Evolutionary conservation across 2,888 invertebrate species (phyloP), one percentile per base, ranked within the genome.

Genomic region (Zygothrica quintamaculata): DNA sequence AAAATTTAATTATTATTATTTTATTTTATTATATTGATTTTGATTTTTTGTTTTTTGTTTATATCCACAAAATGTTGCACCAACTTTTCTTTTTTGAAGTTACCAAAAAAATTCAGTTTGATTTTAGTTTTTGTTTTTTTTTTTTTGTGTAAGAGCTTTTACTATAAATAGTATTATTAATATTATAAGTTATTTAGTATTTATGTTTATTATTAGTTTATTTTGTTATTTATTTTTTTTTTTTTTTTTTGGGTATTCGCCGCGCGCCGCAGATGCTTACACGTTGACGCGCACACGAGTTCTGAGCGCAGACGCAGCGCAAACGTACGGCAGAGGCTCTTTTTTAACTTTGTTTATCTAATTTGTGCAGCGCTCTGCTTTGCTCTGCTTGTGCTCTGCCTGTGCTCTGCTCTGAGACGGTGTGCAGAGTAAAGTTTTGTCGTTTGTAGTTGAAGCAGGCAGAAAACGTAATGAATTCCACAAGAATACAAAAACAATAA

Each of bases 221-320:
- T n/a, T n/a, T n/a, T n/a, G n/a, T n/a, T n/a, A n/a, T n/a, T n/a
- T n/a, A n/a, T n/a, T n/a, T n/a, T n/a, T n/a, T n/a, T n/a, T n/a
- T n/a, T n/a, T n/a, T 58, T 22, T 26, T 13, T 43, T 43, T 11
- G 22, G 16, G 43, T 34, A 6, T 26, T 65, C 72, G 72, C 29
- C 67, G 77, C 77, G 77, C 77, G 65, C 52, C 70, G 58, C 60
- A 65, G 89, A 80, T 88, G 88, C 88, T 80, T 84, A 77, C 82
- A 73, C 79, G 78, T 84, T 84, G 84, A 84, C 88, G 87, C 87
- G 87, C 89, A 75, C 87, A 80, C 87, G 87, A 84, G 75, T 76
- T 88, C 82, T 89, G 87, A 89, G 85, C 84, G 86, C 85, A 86
- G 86, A 55, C 78, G 81, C 85, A 66, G 80, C 77, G 77, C 77